phyloP scores from a whole-genome alignment of 2,797 vertebrate genomes.

The Atherinosoma microstoma region DNA sequence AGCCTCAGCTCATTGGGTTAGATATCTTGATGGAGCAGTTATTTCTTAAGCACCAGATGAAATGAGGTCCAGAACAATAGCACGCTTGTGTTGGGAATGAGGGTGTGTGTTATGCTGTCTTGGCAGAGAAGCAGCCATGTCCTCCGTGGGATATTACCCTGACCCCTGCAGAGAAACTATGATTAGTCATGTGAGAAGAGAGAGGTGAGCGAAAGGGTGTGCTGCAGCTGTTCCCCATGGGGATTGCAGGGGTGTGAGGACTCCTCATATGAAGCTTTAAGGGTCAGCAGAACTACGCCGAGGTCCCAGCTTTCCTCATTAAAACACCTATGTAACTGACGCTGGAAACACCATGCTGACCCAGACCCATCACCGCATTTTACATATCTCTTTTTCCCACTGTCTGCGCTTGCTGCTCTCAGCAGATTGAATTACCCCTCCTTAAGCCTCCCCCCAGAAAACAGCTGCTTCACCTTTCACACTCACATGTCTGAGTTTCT shows the following conservation, averaged over 20 bases:
- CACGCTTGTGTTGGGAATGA: slow-evolving; percentile 63
- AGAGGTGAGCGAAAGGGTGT: slow-evolving; percentile 70
- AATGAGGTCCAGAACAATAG: slow-evolving; percentile 74
- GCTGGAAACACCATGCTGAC: slow-evolving; percentile 59
- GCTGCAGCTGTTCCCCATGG: slow-evolving; percentile 79
- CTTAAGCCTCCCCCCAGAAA: slow-evolving; percentile 57
- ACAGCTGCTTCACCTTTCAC: slow-evolving; percentile 82
- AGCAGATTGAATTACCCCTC: slow-evolving; percentile 77
- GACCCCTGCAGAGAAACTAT: slow-evolving; percentile 65
- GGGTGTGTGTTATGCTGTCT: slow-evolving; percentile 71
- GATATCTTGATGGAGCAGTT: slow-evolving; percentile 60
- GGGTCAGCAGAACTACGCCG: slow-evolving; percentile 72
- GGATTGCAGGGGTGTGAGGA: slow-evolving; percentile 52
- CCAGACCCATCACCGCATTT: slow-evolving; percentile 57
- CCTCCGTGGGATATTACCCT: slow-evolving; percentile 70
- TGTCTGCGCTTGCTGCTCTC: slow-evolving; percentile 57
- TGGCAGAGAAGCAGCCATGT: slow-evolving; percentile 62
- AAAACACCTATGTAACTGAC: slow-evolving; percentile 71
- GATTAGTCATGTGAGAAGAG: slow-evolving; percentile 79
- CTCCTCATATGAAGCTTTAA: slow-evolving; percentile 59
- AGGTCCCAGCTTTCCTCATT: slow-evolving; percentile 73
- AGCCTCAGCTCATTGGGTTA: slow-evolving; percentile 45
- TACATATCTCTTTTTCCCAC: slow-evolving; percentile 61
- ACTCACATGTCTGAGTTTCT: slow-evolving; percentile 57
- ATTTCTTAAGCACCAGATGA: slow-evolving; percentile 68